Evolutionary conservation across 1,140 invertebrate species (phyloP).

Genomic region (Diachasma alloeum): DNA sequence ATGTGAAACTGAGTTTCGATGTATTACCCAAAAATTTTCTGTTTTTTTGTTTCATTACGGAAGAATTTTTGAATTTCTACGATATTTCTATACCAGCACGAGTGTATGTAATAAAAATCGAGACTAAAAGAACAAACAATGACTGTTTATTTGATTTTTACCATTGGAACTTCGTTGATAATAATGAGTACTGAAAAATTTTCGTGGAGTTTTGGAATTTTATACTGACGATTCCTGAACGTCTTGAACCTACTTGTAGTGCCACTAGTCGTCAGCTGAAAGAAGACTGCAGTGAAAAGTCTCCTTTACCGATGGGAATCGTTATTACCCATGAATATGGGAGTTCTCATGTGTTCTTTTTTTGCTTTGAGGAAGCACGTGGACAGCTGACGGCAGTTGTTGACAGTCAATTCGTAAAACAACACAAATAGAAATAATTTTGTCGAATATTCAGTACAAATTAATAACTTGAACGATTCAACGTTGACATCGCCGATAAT

Average conservation of each 20-base stretch:
- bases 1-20: slow-evolving; percentile 1
- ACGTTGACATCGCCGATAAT: too few relatives aligned
- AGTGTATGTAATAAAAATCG: slow-evolving; percentile 56
- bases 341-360: too few relatives aligned
- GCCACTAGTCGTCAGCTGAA: not conserved
- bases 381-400: not conserved
- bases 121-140: slow-evolving; percentile 38
- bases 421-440: not conserved
- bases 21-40: not conserved
- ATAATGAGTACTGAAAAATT: not conserved
- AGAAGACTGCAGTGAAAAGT: not conserved
- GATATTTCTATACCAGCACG: slow-evolving; percentile 59
- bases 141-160: slow-evolving; percentile 3
- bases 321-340: too few relatives aligned
- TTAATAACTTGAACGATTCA: too few relatives aligned
- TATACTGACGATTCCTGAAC: not conserved
- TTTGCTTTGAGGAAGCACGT: not conserved
- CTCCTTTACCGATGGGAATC: too few relatives aligned
- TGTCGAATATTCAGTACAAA: not conserved
- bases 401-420: not conserved
- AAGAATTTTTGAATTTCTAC: slow-evolving; percentile 55
- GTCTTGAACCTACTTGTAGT: not conserved
- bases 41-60: slow-evolving; percentile 24
- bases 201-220: not conserved
- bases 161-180: not conserved